Evolutionary conservation across 92 coral and sea anemone genomes (phyloP).

Genomic region (Porites evermanni): DNA sequence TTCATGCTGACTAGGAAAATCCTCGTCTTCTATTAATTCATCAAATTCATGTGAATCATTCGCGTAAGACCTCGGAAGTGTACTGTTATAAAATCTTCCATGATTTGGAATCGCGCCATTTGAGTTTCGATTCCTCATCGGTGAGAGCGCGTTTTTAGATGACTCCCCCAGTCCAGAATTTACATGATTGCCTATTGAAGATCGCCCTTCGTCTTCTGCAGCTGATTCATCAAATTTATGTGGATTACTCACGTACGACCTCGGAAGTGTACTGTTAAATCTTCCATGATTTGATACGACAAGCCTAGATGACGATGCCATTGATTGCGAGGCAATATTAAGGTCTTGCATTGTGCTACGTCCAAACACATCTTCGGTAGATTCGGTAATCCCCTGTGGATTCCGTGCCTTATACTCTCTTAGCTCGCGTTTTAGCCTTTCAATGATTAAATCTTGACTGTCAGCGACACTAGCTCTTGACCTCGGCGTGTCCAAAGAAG

Average conservation of each 20-base stretch:
- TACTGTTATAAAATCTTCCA: not conserved
- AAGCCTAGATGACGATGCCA: not conserved
- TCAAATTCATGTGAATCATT: slow-evolving; percentile 5
- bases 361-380: slow-evolving; percentile 20
- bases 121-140: not conserved
- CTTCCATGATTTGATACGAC: not conserved
- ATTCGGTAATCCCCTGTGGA: slow-evolving; percentile 30
- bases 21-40: slow-evolving; percentile 2
- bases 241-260: not conserved
- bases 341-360: slow-evolving; percentile 8
- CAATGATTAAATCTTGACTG: slow-evolving; percentile 68
- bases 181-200: not conserved
- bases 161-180: slow-evolving; percentile 2
- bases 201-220: slow-evolving; percentile 2
- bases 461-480: slow-evolving; percentile 67
- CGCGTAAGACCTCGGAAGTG: not conserved
- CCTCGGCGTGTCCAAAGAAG: slow-evolving; percentile 55
- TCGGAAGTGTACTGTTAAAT: not conserved
- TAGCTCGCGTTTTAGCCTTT: slow-evolving; percentile 65
- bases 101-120: not conserved
- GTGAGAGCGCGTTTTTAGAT: not conserved
- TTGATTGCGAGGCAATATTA: not conserved
- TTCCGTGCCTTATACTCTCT: slow-evolving; percentile 59
- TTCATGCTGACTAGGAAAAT: not conserved
- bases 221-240: slow-evolving; percentile 1